Evolutionary conservation across 2,113 vertebrate genomes (phyloP).

Genomic region (Eonycteris spelaea): DNA sequence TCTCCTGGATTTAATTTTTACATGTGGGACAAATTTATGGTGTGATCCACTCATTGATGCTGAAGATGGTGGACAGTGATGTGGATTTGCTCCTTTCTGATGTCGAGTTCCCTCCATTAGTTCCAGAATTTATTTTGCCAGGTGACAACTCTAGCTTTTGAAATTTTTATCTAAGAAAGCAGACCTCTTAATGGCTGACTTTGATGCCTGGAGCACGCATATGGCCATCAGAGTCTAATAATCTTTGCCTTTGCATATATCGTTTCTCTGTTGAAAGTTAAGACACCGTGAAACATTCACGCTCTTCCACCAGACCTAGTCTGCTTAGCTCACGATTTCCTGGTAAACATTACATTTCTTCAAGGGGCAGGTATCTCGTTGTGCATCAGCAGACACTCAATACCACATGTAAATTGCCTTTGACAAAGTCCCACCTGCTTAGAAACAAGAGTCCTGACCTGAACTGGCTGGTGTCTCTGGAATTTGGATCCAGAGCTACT

Average conservation of each 20-base stretch:
- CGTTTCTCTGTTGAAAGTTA: conserved; percentile 43
- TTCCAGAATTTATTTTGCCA: conserved; percentile 35
- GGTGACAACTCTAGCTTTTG: conserved; percentile 32
- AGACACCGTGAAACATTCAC: not conserved
- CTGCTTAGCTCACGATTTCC: conserved; percentile 30
- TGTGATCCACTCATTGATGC: not conserved
- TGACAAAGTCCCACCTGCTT: conserved; percentile 75
- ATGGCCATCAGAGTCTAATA: not conserved
- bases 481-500: conserved; percentile 51
- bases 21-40: not conserved
- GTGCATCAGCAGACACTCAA: conserved; percentile 69
- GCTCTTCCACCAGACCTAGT: not conserved
- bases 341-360: conserved; percentile 34
- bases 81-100: not conserved
- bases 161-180: conserved; percentile 26
- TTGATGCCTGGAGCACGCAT: not conserved
- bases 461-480: conserved; percentile 69
- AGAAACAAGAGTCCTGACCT: conserved; percentile 71
- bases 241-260: conserved; percentile 1
- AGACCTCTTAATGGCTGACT: not conserved
- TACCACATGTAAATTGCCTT: conserved; percentile 67
- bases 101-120: not conserved
- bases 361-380: conserved; percentile 42
- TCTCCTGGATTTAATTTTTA: conserved; percentile 5
- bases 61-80: not conserved